Base-by-base conservation (phyloP, 2,797 vertebrate species). In the Hemitrygon akajei region DNA sequence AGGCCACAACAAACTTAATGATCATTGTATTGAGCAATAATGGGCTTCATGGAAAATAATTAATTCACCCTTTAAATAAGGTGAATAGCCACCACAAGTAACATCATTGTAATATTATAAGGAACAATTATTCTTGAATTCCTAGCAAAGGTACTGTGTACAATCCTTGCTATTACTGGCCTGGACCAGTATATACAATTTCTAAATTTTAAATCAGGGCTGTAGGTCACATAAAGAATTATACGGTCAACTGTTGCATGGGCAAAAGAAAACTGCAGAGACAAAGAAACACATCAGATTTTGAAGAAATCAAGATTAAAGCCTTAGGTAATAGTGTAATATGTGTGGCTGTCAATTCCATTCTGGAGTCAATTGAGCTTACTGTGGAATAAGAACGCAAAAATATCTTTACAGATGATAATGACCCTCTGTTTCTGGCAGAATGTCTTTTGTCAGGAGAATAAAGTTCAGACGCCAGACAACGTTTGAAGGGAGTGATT, bases 31-130 rank as follows among this genome's bases (percentile, higher is more conserved):
- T 37, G n/a, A 37, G 63, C 86, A 22, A 69, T 89, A 66, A 89
- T 89, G 84, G 84, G 58, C n/a, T 87, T 66, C n/a, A 22, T 89
- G 86, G 86, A 69, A 89, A 89, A 66, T 89, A 89, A 89, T 69
- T 89, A 82, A 60, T 86, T 27, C 82, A 86, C 56, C 56, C 58
- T 86, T 86, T 86, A 86, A 86, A 63, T 69, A 60, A 89, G n/a
- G 86, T 89, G 86, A 69, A n/a, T 69, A n/a, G 63, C 18, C 63
- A 89, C n/a, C 69, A 69, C n/a, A 37, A 89, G 86, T 30, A 69
- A 37, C 63, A 69, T 37, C 22, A 69, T 37, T 34, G 86, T 22
- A 34, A 89, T 89, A 89, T 89, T 89, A 37, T 69, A 69, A 89
- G 66, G 60, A 89, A 89, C 86, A 89, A 89, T 69, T 89, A 69